Conservation (phyloP, 2,113 vertebrate genomes). For the Guaruba guarouba region DNA sequence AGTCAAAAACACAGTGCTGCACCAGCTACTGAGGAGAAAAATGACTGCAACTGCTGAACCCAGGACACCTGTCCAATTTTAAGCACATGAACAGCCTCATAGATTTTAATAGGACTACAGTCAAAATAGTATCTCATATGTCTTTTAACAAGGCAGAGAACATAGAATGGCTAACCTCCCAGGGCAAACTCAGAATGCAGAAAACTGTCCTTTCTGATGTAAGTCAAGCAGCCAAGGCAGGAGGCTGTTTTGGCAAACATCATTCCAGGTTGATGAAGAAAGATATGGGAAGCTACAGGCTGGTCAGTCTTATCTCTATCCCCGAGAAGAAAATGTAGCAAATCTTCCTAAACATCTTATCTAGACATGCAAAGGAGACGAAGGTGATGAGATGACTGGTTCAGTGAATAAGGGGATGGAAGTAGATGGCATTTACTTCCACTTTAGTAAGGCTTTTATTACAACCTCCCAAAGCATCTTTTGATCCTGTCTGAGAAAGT, state of each 20-base stretch:
- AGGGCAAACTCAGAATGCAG: not conserved
- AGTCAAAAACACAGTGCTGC: too few relatives aligned
- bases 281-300: not conserved
- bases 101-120: not conserved
- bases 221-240: not conserved
- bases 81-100: not conserved
- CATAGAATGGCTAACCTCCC: not conserved
- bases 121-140: not conserved
- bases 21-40: too few relatives aligned
- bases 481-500: not conserved
- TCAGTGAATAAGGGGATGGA: not conserved
- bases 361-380: not conserved
- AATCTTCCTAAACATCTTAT: not conserved
- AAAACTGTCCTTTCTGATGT: not conserved
- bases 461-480: not conserved
- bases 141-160: not conserved
- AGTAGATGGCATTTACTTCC: not conserved
- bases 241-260: not conserved
- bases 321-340: not conserved
- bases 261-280: not conserved
- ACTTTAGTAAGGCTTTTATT: not conserved
- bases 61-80: not conserved
- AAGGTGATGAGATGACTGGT: not conserved
- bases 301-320: not conserved
- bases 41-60: too few relatives aligned